phyloP scores from a whole-genome alignment of 1,140 invertebrate genomes.

The Aplysia californica region DNA sequence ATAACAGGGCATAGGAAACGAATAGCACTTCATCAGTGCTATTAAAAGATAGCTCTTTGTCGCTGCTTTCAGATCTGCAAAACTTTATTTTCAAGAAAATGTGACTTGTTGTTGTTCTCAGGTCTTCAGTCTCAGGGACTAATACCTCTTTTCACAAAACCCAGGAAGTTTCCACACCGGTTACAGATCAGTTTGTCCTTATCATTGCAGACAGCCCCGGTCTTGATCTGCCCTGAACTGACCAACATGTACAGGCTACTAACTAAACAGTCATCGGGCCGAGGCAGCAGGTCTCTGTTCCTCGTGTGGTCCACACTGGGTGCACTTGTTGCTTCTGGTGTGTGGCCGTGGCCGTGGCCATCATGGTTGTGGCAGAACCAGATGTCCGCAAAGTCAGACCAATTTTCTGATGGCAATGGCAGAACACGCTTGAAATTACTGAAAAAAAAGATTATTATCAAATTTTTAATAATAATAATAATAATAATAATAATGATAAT shows the following conservation, averaged over 20 bases:
- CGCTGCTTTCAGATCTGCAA: no score
- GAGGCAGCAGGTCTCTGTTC: slow-evolving; percentile 28
- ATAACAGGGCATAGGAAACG: no score
- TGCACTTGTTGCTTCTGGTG: neutral
- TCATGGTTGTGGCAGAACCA: slow-evolving; percentile 51
- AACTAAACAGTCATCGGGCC: slow-evolving; percentile 45
- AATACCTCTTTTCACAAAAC: slow-evolving; percentile 32
- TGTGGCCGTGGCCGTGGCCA: neutral
- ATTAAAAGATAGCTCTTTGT: no score
- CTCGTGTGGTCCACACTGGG: slow-evolving; percentile 5
- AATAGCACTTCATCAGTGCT: no score
- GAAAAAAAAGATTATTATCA: slow-evolving; percentile 9
- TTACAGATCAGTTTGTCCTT: slow-evolving; percentile 35
- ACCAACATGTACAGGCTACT: slow-evolving; percentile 43
- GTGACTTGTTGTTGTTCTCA: no score
- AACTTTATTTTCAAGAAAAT: no score
- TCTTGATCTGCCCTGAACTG: slow-evolving; percentile 27
- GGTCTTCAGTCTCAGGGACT: no score
- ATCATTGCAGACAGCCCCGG: slow-evolving; percentile 26
- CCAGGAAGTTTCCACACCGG: slow-evolving; percentile 43
- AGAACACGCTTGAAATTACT: slow-evolving; percentile 46
- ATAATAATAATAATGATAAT: neutral
- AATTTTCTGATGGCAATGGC: slow-evolving; percentile 50
- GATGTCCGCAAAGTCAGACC: slow-evolving; percentile 51
- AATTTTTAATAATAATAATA: neutral